Conservation (phyloP, 1,140 invertebrate species). For the Wiebesia pumilae region DNA sequence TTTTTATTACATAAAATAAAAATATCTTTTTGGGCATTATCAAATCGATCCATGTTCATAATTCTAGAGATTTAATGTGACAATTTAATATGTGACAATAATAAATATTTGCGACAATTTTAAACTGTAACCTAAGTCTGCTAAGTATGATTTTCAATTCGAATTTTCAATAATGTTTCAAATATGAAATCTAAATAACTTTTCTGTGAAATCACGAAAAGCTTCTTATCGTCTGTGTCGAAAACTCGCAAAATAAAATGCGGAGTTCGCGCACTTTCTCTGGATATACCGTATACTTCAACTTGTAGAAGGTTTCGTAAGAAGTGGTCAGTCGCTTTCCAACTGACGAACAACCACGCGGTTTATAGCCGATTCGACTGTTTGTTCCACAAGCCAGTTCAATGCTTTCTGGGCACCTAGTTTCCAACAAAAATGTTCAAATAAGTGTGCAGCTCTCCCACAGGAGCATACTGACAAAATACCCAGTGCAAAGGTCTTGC, state of each 20-base stretch:
- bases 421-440: slow-evolving; percentile 42
- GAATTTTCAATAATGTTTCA: not conserved
- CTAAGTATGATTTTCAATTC: not conserved
- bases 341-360: slow-evolving; percentile 36
- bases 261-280: not conserved
- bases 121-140: not conserved
- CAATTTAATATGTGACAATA: too few relatives aligned
- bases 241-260: not conserved
- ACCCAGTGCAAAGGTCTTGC: not conserved
- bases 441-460: slow-evolving; percentile 15
- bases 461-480: not conserved
- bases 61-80: not conserved
- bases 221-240: not conserved
- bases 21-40: not conserved
- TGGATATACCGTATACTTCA: not conserved
- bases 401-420: not conserved
- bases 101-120: too few relatives aligned
- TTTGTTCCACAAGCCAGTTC: not conserved
- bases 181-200: too few relatives aligned
- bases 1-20: too few relatives aligned
- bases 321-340: slow-evolving; percentile 49
- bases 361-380: not conserved
- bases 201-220: too few relatives aligned
- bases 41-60: not conserved
- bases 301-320: not conserved